A percentile compares a stretch with the other conserved stretches of the same genome.
phyloP scores from a whole-genome alignment of 2,888 invertebrate species.

The Augochlorella aurata region DNA sequence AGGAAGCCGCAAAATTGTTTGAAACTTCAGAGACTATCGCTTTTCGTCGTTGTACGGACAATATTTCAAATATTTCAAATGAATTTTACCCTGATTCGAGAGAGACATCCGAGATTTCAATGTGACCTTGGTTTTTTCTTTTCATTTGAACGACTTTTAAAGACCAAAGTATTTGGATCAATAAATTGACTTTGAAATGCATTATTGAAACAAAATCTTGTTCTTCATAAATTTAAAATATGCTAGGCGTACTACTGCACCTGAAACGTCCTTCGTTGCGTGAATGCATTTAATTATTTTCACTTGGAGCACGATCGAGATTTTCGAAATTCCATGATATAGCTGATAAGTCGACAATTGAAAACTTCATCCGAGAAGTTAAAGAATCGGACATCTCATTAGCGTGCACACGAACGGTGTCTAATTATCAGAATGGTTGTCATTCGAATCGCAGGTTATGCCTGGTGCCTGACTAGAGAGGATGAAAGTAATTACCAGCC shows the following conservation, averaged over 20 bases:
- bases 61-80: too few species aligned
- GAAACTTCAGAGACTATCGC: not conserved
- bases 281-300: not conserved
- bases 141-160: too few species aligned
- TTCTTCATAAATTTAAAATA: too few species aligned
- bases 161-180: too few species aligned
- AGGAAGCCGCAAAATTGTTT: not conserved
- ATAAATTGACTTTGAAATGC: too few species aligned
- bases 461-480: constrained; percentile 48
- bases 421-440: constrained; percentile 62
- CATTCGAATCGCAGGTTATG: constrained; percentile 62
- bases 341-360: not conserved
- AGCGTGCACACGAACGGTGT: constrained; percentile 21
- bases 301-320: not conserved
- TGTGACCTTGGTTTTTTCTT: too few species aligned
- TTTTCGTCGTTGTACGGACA: not conserved
- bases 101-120: too few species aligned
- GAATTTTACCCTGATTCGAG: too few species aligned
- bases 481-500: constrained; percentile 67
- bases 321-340: not conserved
- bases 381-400: constrained; percentile 8
- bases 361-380: not conserved
- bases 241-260: too few species aligned
- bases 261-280: too few species aligned
- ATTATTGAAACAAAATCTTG: too few species aligned